Evolutionary conservation across 2,113 vertebrate genomes (phyloP), one percentile per base, ranked within the genome.

Genomic region (Menidia beryllina): DNA sequence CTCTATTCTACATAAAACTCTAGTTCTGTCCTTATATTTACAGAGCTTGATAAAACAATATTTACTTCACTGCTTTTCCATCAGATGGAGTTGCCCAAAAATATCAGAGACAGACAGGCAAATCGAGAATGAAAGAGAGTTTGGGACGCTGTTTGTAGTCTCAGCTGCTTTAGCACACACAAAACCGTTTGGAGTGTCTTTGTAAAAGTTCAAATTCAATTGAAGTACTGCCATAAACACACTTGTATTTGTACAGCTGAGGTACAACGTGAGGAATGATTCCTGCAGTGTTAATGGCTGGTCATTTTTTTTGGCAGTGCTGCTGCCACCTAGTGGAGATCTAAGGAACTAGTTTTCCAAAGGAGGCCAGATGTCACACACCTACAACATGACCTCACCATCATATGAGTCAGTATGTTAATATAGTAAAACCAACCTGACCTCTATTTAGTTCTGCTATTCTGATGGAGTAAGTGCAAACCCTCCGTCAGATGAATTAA

Each of bases 251-350:
- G 21, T 67, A 51, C 75, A 71, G 74, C 69, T 57, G 49, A 25
- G 53, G 54, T 65, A 77, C 62, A 51, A 54, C 10, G 30, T 34
- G 56, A 81, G 65, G 61, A 75, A 55, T 30, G 53, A 70, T 49
- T 62, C 69, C 56, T 84, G 86, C 73, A 82, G 84, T 73, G 69
- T 50, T 69, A 55, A 78, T 69, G 68, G 30, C 34, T 79, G 79
- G 69, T 55, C 57, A 52, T 51, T 57, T 23, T 86, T 66, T 75
- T 56, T 89, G 90, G 74, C 85, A 63, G 69, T 88, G 85, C 51
- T 92, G 88, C 87, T 90, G 91, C 91, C 90, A 87, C 85, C 90
- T 77, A 90, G 91, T 92, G 91, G 91, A 50, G 23, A 57, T 79
- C 30, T 45, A 77, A 41, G 82, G 87, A 79, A 90, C 45, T 81